Evolutionary conservation across 2,797 vertebrate genomes (phyloP).

Genomic region (Iguana delicatissima): DNA sequence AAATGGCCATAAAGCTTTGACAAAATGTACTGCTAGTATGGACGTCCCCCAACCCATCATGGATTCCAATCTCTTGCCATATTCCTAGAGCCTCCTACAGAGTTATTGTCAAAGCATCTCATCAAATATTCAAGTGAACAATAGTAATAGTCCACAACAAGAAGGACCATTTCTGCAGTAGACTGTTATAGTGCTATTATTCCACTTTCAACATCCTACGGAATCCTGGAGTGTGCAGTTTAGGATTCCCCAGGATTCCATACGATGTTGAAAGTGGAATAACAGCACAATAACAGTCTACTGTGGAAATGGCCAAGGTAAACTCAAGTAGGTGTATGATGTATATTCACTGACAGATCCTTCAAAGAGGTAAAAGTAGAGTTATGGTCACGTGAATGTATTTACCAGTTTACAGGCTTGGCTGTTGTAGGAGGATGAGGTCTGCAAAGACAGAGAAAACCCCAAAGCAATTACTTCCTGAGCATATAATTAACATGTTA

Average conservation of each 20-base stretch:
- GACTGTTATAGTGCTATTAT: too few species aligned
- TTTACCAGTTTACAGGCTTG: constrained; percentile 47
- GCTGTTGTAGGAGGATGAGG: constrained; percentile 39
- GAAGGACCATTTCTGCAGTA: not conserved
- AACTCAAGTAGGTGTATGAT: not conserved
- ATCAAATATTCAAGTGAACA: not conserved
- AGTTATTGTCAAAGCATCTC: not conserved
- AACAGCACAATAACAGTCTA: too few species aligned
- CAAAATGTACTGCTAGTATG: not conserved
- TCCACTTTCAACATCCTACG: too few species aligned
- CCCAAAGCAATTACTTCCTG: constrained; percentile 14
- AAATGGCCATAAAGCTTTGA: not conserved
- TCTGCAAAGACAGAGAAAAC: constrained; percentile 36
- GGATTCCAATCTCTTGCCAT: not conserved
- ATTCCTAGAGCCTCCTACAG: not conserved
- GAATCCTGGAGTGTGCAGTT: too few species aligned
- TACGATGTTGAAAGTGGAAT: too few species aligned
- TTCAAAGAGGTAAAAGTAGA: not conserved
- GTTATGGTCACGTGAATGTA: not conserved
- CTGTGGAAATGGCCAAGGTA: too few species aligned
- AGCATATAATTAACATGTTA: not conserved
- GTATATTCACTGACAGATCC: not conserved
- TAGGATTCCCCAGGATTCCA: too few species aligned
- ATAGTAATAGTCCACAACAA: not conserved
- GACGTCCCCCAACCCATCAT: not conserved